phyloP scores from a whole-genome alignment of 2,797 vertebrate species.

The Aulostomus chinensis region DNA sequence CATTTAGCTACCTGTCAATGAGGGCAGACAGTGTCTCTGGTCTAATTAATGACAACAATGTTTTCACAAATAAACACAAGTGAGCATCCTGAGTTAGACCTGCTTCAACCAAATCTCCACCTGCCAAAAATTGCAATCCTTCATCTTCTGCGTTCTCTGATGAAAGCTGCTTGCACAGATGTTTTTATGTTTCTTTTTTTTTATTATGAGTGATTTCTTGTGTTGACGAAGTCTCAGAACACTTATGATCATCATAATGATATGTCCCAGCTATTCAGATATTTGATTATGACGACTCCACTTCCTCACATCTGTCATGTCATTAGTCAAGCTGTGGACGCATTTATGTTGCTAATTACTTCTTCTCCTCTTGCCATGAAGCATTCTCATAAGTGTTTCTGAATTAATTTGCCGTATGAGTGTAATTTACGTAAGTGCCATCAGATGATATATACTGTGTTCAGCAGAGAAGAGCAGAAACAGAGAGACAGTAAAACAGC shows the following conservation, averaged over 20 bases:
- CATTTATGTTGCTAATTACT: not conserved
- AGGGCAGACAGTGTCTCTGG: slow-evolving; percentile 1
- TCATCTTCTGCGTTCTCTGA: not conserved
- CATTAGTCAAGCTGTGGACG: not conserved
- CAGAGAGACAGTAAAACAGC: not conserved
- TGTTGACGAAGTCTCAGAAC: not conserved
- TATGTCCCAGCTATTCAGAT: not conserved
- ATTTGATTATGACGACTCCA: not conserved
- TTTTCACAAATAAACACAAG: slow-evolving; percentile 5
- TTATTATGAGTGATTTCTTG: not conserved
- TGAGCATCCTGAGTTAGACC: not conserved
- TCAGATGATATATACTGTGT: not conserved
- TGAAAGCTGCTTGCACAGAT: not conserved
- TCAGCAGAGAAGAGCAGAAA: not conserved
- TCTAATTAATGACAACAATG: slow-evolving; percentile 17
- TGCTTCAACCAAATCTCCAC: slow-evolving; percentile 1
- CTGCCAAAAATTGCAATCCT: not conserved
- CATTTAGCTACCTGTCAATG: slow-evolving; percentile 5
- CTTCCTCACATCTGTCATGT: not conserved
- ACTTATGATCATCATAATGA: not conserved
- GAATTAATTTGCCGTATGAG: not conserved
- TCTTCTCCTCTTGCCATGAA: not conserved
- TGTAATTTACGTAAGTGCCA: not conserved
- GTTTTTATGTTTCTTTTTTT: not conserved
- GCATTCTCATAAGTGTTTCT: not conserved